A percentile compares a stretch with the other conserved stretches of the same genome.
Conservation (phyloP, 92 coral and sea anemone genomes). For the Metridium senile region DNA sequence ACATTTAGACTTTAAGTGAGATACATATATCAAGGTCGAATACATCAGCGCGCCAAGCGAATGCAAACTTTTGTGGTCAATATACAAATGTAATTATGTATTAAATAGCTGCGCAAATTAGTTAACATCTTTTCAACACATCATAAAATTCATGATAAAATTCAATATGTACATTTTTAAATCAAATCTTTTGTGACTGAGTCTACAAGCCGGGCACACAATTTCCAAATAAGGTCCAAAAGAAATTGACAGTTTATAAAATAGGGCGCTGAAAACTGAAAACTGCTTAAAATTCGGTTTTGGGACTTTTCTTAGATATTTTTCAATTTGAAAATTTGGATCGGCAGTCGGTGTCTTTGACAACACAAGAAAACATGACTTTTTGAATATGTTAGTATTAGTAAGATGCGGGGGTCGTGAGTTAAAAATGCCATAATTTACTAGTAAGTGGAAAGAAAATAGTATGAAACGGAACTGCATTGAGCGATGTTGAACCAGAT, state of each 20-base stretch:
- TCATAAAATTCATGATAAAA: neutral
- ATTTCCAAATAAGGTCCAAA: no score
- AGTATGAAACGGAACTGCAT: neutral
- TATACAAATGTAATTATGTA: neutral
- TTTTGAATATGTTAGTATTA: no score
- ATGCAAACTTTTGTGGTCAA: neutral
- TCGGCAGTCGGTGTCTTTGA: neutral
- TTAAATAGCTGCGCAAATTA: neutral
- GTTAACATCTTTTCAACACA: neutral
- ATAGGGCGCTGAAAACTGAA: no score
- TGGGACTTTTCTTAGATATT: no score
- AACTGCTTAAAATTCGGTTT: no score
- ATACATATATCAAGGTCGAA: neutral
- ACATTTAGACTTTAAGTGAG: neutral
- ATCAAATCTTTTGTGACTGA: no score
- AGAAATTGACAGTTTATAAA: no score
- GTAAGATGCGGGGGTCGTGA: neutral
- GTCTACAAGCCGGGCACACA: no score
- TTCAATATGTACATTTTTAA: neutral
- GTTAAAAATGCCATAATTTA: neutral
- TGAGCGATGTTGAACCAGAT: neutral
- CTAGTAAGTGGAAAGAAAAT: neutral
- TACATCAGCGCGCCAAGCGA: neutral
- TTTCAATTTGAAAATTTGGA: neutral
- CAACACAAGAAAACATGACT: neutral